These are phyloP conservation scores for Apamea anceps DNA, from an alignment of 2,888 invertebrate species.

Conservation along the genomic window DNA sequence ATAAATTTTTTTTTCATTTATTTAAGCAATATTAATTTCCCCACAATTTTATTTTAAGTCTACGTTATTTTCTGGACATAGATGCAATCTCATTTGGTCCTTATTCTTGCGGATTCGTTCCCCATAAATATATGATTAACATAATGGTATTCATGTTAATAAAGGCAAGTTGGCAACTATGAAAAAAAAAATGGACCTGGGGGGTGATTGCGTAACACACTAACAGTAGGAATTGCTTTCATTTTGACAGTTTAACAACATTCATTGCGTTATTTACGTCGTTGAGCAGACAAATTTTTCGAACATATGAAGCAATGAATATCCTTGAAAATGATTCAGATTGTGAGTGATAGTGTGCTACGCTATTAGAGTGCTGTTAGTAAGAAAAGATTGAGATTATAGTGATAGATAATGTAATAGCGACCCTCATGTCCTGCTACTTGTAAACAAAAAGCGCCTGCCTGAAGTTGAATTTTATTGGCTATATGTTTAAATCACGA, in stretches of 20 bases:
- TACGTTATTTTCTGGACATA: not conserved
- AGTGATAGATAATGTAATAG: not conserved
- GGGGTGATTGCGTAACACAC: not conserved
- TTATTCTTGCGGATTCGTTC: not conserved
- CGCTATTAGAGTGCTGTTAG: not conserved
- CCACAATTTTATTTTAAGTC: not conserved
- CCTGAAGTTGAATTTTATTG: not conserved
- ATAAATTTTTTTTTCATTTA: too few species aligned
- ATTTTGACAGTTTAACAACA: not conserved
- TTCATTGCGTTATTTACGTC: not conserved
- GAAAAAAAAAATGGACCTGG: not conserved
- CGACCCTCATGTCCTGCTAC: too few species aligned
- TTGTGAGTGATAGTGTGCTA: too few species aligned
- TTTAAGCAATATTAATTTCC: not conserved
- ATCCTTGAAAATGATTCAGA: not conserved
- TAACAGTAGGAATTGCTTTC: not conserved
- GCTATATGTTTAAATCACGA: slow-evolving; percentile 1
- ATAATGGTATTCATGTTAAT: not conserved
- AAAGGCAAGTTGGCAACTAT: not conserved
- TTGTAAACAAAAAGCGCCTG: not conserved
- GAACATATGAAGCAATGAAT: not conserved
- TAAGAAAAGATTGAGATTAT: not conserved
- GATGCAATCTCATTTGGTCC: not conserved
- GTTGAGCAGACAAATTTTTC: not conserved
- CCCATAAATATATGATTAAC: not conserved